A percentile compares a stretch with the other conserved stretches of the same genome.
phyloP scores from a whole-genome alignment of 2,888 invertebrate genomes.

The Stenodera caucasica region DNA sequence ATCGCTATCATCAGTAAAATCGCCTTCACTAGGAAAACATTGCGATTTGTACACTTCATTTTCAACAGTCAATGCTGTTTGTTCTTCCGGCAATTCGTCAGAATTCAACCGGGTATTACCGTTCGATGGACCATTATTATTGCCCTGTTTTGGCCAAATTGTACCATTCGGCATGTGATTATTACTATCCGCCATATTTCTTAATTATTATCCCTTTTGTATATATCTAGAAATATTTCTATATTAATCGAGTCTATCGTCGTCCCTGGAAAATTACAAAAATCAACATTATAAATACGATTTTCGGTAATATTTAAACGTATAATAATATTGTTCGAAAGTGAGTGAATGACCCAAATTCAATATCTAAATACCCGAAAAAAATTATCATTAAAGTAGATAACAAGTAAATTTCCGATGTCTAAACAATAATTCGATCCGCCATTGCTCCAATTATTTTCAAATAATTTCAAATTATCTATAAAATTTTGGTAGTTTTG shows the following conservation, averaged over 20 bases:
- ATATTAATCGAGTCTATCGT: conserved; percentile 20
- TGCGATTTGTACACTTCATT: conserved; percentile 43
- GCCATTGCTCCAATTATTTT: background rate
- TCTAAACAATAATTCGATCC: background rate
- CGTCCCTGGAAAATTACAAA: conserved; percentile 21
- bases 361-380: background rate
- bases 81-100: conserved; percentile 49
- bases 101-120: conserved; percentile 40
- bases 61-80: conserved; percentile 48
- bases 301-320: too few relatives aligned
- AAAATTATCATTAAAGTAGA: background rate
- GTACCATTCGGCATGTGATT: conserved; percentile 29
- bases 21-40: conserved; percentile 43
- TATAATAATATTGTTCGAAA: too few relatives aligned
- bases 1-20: conserved; percentile 54
- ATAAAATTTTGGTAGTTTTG: too few relatives aligned
- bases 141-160: conserved; percentile 39
- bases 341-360: background rate
- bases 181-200: conserved; percentile 37
- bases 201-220: conserved; percentile 24
- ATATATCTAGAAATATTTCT: conserved; percentile 17
- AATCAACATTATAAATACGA: background rate
- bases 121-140: conserved; percentile 50
- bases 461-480: background rate
- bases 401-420: background rate